phyloP scores from a whole-genome alignment of 2,113 vertebrate genomes.

The Lamprotornis superbus region DNA sequence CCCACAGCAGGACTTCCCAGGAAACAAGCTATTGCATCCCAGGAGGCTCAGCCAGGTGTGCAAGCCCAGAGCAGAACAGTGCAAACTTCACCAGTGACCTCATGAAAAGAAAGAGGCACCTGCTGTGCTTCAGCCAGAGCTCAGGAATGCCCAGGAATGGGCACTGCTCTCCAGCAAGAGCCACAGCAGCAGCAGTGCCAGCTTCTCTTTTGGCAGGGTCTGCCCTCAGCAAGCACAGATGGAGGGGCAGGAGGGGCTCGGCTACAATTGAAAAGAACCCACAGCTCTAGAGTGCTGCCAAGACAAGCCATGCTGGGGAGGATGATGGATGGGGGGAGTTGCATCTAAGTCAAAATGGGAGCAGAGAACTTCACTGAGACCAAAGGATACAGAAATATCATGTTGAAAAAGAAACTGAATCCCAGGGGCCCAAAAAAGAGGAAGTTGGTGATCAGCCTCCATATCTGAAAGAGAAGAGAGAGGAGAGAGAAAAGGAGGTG shows the following conservation, averaged over 20 bases:
- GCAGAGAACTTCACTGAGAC: background rate
- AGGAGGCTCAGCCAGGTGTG: background rate
- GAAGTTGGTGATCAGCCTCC: constrained; percentile 88
- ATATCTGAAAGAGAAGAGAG: constrained; percentile 76
- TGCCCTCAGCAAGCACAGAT: background rate
- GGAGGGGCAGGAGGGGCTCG: background rate
- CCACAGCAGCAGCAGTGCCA: background rate
- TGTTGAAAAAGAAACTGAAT: constrained; percentile 89
- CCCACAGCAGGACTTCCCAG: fast-evolving
- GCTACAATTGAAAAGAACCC: background rate
- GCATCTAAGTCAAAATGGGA: background rate
- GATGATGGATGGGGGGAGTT: background rate
- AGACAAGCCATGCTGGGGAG: background rate
- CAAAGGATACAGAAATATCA: constrained; percentile 90
- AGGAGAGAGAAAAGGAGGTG: background rate
- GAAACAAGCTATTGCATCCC: background rate
- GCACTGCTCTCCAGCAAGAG: background rate
- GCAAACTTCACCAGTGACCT: background rate
- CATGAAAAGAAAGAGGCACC: background rate
- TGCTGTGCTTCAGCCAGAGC: background rate
- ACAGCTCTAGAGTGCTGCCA: background rate
- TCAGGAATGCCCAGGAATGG: background rate
- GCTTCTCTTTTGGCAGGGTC: background rate
- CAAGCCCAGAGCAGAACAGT: background rate
- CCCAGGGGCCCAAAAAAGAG: constrained; percentile 87